Evolutionary conservation across 2,797 vertebrate genomes (phyloP), one percentile per base, ranked within the genome.

Genomic region (Cryptoblepharus egeriae): DNA sequence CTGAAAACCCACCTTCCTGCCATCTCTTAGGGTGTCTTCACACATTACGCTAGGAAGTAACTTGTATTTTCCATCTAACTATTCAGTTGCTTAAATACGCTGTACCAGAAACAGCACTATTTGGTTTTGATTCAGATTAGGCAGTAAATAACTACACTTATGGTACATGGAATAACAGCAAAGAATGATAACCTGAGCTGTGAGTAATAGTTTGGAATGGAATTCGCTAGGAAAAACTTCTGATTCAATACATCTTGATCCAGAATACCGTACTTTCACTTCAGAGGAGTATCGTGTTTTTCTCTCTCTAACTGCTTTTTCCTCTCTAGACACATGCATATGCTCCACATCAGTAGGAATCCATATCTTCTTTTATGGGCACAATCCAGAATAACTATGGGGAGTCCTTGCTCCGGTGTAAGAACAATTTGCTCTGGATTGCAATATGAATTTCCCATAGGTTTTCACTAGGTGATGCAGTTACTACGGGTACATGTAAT

Each of bases 1-100:
- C 79, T 88, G 78, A 81, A 76, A 88, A 82, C n/a, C 69, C 77
- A 49, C 55, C 82, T 86, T 88, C 70, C 77, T 84, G 20, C 79
- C 87, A 61, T 77, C 67, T 78, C 87, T 85, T 86, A 58, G 68
- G 24, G 39, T 75, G 61, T 69, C 85, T 79, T 39, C 22, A 74
- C 42, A 37, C 6, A 22, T 35, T 49, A 9, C 58, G 45, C 30
- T 79, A 26, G 63, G 10, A 83, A 65, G 22, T 8, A 60, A 18
- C 1, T 3, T 52, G 45, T 16, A 8, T 26, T 58, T 64, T 30
- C 24, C 24, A 60, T 16, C 28, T n/a, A 64, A n/a, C 37, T 83
- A 24, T 39, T 73, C 22, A 64, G 45, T 2, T 65, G 61, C n/a
- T 65, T 11, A 39, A 22, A 55, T 26, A 39, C 71, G 57, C 22